A percentile compares a stretch with the other conserved stretches of the same genome.
Conservation (phyloP, 1,140 invertebrate species). For the Drosophila nigrodunni region DNA sequence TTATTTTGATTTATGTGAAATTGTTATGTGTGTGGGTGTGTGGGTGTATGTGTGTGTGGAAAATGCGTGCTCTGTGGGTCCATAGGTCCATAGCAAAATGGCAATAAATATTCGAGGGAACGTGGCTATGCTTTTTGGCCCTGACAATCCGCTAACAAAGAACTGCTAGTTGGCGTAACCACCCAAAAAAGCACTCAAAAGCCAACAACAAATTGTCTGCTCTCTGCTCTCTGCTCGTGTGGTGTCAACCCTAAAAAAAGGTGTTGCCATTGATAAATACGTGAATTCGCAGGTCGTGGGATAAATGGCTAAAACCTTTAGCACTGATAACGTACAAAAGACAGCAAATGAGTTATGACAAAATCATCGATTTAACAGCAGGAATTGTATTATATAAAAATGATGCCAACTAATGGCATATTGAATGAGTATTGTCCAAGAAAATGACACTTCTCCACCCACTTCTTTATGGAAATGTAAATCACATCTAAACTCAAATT, state of each 20-base stretch:
- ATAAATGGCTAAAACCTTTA: slow-evolving; percentile 13
- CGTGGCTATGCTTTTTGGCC: slow-evolving; percentile 25
- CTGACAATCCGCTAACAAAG: slow-evolving; percentile 50
- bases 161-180: slow-evolving; percentile 56
- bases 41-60: slow-evolving; percentile 7
- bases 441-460: too few species aligned
- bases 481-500: not conserved
- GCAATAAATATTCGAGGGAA: slow-evolving; percentile 61
- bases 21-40: slow-evolving; percentile 46
- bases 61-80: slow-evolving; percentile 47
- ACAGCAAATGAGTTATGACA: slow-evolving; percentile 34
- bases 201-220: slow-evolving; percentile 66
- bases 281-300: not conserved
- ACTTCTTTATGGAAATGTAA: too few species aligned
- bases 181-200: slow-evolving; percentile 70
- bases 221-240: not conserved
- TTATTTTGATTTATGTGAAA: slow-evolving; percentile 79
- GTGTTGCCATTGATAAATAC: slow-evolving; percentile 56
- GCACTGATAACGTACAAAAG: slow-evolving; percentile 17
- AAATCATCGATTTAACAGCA: slow-evolving; percentile 9
- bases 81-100: slow-evolving; percentile 56
- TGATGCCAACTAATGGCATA: not conserved
- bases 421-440: not conserved
- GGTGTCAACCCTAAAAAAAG: slow-evolving; percentile 42
- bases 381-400: not conserved